Conservation (phyloP, 1,140 invertebrate species). For the Eubasilissa regina region DNA sequence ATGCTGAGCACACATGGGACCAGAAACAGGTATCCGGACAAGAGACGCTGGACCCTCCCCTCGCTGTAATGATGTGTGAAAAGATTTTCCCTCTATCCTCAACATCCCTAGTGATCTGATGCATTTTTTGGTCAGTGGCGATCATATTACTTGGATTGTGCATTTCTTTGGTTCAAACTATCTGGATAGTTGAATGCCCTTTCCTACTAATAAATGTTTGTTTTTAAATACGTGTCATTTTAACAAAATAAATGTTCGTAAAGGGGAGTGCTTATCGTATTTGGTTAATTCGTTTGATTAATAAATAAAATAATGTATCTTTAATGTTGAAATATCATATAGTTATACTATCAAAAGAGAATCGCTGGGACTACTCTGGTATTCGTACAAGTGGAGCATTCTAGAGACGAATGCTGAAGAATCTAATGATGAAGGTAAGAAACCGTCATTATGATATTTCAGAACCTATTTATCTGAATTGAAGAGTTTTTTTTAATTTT, state of each 20-base stretch:
- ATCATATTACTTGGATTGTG: slow-evolving; percentile 18
- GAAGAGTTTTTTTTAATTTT: no score
- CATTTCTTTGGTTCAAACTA: not conserved
- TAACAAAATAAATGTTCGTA: not conserved
- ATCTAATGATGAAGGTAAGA: no score
- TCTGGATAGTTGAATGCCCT: not conserved
- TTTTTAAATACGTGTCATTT: not conserved
- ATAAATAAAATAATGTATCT: no score
- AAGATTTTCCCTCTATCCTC: slow-evolving; percentile 17
- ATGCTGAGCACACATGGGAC: slow-evolving; percentile 11
- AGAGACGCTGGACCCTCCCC: slow-evolving; percentile 8
- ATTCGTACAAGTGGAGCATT: no score
- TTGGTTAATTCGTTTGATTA: no score
- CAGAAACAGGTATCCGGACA: slow-evolving; percentile 21
- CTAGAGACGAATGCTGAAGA: no score
- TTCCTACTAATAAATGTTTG: not conserved
- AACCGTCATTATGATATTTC: no score
- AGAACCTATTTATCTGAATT: no score
- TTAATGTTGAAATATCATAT: no score
- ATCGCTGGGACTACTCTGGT: no score
- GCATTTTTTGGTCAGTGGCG: not conserved
- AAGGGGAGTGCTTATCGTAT: no score
- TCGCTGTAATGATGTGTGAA: slow-evolving; percentile 39
- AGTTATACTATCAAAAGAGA: no score
- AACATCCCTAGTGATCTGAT: not conserved